Evolutionary conservation across 2,113 vertebrate species (phyloP), one percentile per base, ranked within the genome.

Genomic region (Pogona vitticeps): DNA sequence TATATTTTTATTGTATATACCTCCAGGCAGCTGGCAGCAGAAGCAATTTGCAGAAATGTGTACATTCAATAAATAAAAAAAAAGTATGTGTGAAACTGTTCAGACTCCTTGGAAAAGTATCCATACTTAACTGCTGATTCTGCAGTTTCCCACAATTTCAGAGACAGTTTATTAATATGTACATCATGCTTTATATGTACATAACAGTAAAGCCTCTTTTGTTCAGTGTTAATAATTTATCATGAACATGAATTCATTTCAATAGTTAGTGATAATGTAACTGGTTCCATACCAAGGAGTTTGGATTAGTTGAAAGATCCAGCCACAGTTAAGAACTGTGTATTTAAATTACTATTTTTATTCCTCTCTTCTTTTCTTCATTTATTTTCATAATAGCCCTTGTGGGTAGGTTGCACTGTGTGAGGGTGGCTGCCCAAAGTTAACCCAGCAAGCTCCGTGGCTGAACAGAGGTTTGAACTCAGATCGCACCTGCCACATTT

Each of bases 141-240:
- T 85, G 61, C n/a, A 56, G 38, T 56, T 67, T 77, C 46, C 40
- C 63, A 31, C 38, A 17, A 28, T 77, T 67, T 36, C 73, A 59
- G 52, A 82, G 52, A 59, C 21, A 81, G 26, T 42, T 3, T 81
- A 42, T 85, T 85, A 85, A 73, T 85, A 85, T 67, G 73, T 77
- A 76, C 20, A 67, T 67, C 59, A 85, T 85, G 73, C 6, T 67
- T 67, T 85, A 52, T 33, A 85, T 77, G 40, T 84, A 14, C 59
- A 76, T n/a, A 84, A 52, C 31, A 76, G 36, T 46, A 20, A 85
- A 68, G 61, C 40, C 59, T 85, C 38, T 77, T 77, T 85, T 77
- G 76, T 76, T 85, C 72, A 65, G 26, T 65, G 76, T 84, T 76
- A 84, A 84, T 76, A 76, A 85, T 68, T 85, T 85, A 77, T 67